Evolutionary conservation across 2,888 invertebrate genomes (phyloP), one percentile per base, ranked within the genome.

Genomic region (Idaea dimidiata): DNA sequence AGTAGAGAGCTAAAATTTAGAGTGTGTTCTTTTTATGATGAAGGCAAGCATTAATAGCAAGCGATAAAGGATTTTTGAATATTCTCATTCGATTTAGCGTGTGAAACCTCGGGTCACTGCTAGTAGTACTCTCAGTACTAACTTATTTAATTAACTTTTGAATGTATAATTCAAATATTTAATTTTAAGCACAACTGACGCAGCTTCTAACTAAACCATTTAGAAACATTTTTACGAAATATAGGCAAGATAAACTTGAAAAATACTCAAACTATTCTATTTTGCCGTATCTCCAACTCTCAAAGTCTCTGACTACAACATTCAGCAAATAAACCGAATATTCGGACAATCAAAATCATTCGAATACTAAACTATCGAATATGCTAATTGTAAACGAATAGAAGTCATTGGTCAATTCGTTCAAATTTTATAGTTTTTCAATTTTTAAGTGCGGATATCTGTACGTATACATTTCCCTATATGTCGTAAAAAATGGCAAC

Each of bases 341-440:
- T 65, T 68, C 59, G 62, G 67, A 72, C 67, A 61, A 64, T 59
- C 64, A 55, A 65, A 67, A 67, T 62, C 71, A 74, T 66, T 71
- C 68, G 72, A 74, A 78, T 67, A 55, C 43, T 43, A 43, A 43
- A 67, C 63, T 64, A 62, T 73, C 67, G 66, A 71, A 72, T 75
- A 76, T 74, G 74, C 72, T 72, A 75, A 75, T 74, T 69, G 61
- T 70, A 71, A 67, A 61, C 58, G 68, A 64, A 67, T 68, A 63
- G 64, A 65, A 59, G 59, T 59, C 67, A 63, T 68, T 66, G 59
- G 62, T 71, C 69, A 69, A 68, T 66, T 54, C 56, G 57, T 64
- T 69, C 62, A 66, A 43, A 43, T 43, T 43, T 43, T 43, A 43
- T 43, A 43, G 43, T 43, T 43, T 43, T 43, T 43, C 43, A 43